Base-by-base conservation (phyloP, 1,140 invertebrate genomes). In the Manduca sexta region DNA sequence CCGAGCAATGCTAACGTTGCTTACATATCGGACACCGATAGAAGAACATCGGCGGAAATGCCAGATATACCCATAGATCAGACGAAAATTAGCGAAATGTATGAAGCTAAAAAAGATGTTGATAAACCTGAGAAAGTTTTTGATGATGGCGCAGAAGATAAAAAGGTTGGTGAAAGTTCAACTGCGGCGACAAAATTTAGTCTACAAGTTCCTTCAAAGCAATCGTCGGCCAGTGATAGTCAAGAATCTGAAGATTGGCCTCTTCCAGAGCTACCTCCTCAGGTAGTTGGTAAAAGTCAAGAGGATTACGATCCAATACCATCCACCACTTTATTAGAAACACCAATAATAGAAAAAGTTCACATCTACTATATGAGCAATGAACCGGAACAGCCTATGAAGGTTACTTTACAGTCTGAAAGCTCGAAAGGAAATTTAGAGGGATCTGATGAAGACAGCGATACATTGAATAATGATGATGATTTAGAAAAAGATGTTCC, bases 341-440 rank as follows among this genome's bases (percentile, higher is more conserved):
- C 89, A 2, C 88, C 89, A 3, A 86, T 86, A 17, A 89, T 94
- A n/a, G 92, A 92, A 67, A 92, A 93, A 69, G 91, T 95, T n/a
- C 92, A 95, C 80, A 94, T 93, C 17, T 94, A 93, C 73, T 95
- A 93, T 57, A 91, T 93, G 83, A 93, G 91, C 52, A 90, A 91
- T 31, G 92, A 93, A 67, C 91, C 89, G 0, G 91, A 93, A 78
- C 88, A 81, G 60, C 85, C 88, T 0, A 90, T 90, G 33, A 92
- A 92, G 71, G 92, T 94, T 76, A 91, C 88, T 90, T 50, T 91
- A 88, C 17, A 88, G 84, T 90, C 75, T 69, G 88, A 90, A 34
- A 86, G 80, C 67, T 90, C 55, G 64, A 90, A 74, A 52, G 89
- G 88, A 42, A 88, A 90, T 49, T 86, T 91, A 55, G 69, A 78